A percentile compares a stretch with the other conserved stretches of the same genome.
Conservation (phyloP, 1,140 invertebrate genomes). For the Batillaria attramentaria region DNA sequence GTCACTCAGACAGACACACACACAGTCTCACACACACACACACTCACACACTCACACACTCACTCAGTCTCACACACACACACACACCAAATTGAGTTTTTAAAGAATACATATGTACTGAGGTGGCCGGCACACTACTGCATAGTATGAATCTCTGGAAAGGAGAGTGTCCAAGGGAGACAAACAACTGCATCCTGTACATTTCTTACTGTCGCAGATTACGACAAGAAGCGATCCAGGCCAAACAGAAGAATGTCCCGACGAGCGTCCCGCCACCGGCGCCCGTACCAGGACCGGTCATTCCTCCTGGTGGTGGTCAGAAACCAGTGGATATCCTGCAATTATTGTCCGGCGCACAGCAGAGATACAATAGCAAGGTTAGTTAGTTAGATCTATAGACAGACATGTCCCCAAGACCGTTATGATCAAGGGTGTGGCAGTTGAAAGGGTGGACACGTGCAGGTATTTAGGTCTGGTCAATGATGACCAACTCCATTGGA, state of each 20-base stretch:
- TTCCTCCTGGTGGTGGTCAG: conserved; percentile 48
- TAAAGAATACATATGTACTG: neutral
- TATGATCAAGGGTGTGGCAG: neutral
- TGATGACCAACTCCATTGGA: no score
- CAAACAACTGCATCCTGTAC: neutral
- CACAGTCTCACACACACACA: no score
- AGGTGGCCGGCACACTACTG: neutral
- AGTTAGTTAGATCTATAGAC: no score
- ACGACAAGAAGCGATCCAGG: conserved; percentile 4
- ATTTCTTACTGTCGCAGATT: conserved; percentile 24
- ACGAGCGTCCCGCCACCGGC: no score
- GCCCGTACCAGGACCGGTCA: neutral
- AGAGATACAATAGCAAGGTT: conserved; percentile 29
- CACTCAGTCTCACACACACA: no score
- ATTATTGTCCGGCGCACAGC: conserved; percentile 89
- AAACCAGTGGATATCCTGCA: conserved; percentile 84
- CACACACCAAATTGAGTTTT: neutral
- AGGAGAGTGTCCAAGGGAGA: no score
- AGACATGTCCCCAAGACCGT: no score
- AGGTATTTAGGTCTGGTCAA: no score
- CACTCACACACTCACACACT: no score
- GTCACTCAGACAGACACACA: no score
- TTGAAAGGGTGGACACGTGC: neutral
- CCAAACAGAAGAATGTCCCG: neutral
- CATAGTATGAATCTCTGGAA: neutral